These are phyloP conservation scores for Cryptoblepharus egeriae DNA, from an alignment of 2,797 vertebrate genomes.

Conservation along the genomic window DNA sequence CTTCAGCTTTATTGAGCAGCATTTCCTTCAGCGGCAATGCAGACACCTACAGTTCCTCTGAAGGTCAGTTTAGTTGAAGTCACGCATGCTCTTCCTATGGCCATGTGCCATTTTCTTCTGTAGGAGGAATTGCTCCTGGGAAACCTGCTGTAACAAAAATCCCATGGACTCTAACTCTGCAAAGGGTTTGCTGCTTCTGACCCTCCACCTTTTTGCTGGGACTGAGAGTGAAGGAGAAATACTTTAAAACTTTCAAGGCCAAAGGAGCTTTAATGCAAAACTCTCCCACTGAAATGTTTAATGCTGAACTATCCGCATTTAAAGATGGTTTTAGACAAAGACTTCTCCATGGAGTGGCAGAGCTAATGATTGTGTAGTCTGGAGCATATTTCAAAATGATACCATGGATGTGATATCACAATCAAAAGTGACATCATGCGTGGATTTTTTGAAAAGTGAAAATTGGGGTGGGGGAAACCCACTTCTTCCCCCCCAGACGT, in stretches of 20 bases:
- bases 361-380: no score
- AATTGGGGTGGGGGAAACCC: no score
- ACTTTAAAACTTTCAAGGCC: background rate
- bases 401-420: no score
- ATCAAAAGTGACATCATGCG: no score
- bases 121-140: background rate
- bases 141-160: background rate
- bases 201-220: no score
- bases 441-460: no score
- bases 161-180: background rate
- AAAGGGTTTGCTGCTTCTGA: background rate
- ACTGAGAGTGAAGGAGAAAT: background rate
- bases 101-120: background rate
- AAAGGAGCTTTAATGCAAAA: background rate
- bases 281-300: no score
- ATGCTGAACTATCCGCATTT: no score
- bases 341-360: no score
- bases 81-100: background rate
- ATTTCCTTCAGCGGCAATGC: background rate
- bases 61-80: background rate
- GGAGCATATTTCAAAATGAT: no score
- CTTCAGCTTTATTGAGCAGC: background rate
- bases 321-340: no score
- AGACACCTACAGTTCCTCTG: background rate
- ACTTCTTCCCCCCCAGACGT: no score